Conservation (phyloP, 2,797 vertebrate genomes). For the Alosa sapidissima region DNA sequence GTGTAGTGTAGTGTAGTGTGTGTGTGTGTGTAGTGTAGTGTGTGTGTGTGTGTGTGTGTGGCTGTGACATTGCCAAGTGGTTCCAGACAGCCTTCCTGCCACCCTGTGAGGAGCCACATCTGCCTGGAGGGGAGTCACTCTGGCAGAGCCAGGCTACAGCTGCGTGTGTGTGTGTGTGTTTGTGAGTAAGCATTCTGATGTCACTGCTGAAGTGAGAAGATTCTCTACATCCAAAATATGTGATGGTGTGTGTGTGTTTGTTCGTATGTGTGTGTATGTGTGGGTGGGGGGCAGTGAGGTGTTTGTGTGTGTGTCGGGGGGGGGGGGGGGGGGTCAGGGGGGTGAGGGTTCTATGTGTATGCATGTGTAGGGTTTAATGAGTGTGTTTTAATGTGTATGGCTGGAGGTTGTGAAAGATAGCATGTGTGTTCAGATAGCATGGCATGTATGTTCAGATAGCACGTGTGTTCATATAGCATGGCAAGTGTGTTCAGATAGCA, state of each 20-base stretch:
- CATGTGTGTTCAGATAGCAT: neutral
- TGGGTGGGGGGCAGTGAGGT: neutral
- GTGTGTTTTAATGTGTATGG: neutral
- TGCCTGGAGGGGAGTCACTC: conserved; percentile 33
- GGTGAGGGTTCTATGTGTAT: neutral
- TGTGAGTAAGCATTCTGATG: conserved; percentile 27
- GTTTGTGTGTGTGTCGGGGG: too few species aligned
- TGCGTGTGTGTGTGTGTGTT: conserved; percentile 32
- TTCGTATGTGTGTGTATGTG: neutral
- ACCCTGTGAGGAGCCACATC: conserved; percentile 45
- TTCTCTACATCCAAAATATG: neutral
- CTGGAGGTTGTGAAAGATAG: neutral
- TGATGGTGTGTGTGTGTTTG: neutral
- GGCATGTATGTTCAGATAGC: neutral
- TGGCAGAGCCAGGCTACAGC: conserved; percentile 38
- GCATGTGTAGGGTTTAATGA: too few species aligned
- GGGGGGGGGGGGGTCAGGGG: too few species aligned
- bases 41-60: conserved; percentile 50
- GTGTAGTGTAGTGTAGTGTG: neutral
- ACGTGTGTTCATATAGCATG: too few species aligned
- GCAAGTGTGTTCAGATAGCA: too few species aligned
- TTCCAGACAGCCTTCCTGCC: conserved; percentile 47
- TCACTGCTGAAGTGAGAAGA: conserved; percentile 43
- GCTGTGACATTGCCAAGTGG: conserved; percentile 52
- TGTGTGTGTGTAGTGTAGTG: conserved; percentile 28